These are phyloP conservation scores for Caenorhabditis angaria DNA, from an alignment of 2,888 invertebrate species.

Conservation along the genomic window DNA sequence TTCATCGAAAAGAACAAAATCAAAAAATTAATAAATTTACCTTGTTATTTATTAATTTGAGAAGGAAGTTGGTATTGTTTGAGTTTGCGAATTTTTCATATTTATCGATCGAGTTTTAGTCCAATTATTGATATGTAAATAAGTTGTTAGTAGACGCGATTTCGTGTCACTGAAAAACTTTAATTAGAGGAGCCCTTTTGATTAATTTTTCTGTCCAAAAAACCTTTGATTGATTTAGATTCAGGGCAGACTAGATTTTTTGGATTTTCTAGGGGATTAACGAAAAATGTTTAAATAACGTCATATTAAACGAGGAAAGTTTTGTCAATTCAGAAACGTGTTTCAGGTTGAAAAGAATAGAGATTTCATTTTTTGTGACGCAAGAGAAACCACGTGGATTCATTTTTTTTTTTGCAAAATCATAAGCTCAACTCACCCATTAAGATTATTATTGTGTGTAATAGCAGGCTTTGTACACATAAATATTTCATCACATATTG, in stretches of 20 bases:
- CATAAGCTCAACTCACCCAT: slow-evolving; percentile 34
- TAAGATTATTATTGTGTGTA: slow-evolving; percentile 48
- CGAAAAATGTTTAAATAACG: no score
- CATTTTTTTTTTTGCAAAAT: background rate
- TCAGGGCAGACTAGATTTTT: background rate
- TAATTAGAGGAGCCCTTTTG: background rate
- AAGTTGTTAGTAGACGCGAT: slow-evolving; percentile 40
- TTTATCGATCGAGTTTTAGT: slow-evolving; percentile 26
- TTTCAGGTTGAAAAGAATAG: background rate
- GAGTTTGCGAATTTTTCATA: background rate
- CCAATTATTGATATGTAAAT: slow-evolving; percentile 45
- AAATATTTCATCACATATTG: slow-evolving; percentile 57
- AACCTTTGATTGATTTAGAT: background rate
- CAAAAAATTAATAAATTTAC: background rate
- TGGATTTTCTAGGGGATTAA: no score
- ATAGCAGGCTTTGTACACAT: slow-evolving; percentile 50
- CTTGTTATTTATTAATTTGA: no score
- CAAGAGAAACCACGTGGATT: background rate
- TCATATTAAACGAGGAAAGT: background rate
- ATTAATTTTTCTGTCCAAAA: background rate
- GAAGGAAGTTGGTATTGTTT: slow-evolving; percentile 5
- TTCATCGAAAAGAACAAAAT: background rate
- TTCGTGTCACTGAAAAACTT: slow-evolving; percentile 37
- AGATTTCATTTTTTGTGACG: background rate
- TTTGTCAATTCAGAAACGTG: background rate